A percentile compares a stretch with the other conserved stretches of the same genome.
Conservation (phyloP, 2,888 invertebrate genomes). For the Meteorus colon region DNA sequence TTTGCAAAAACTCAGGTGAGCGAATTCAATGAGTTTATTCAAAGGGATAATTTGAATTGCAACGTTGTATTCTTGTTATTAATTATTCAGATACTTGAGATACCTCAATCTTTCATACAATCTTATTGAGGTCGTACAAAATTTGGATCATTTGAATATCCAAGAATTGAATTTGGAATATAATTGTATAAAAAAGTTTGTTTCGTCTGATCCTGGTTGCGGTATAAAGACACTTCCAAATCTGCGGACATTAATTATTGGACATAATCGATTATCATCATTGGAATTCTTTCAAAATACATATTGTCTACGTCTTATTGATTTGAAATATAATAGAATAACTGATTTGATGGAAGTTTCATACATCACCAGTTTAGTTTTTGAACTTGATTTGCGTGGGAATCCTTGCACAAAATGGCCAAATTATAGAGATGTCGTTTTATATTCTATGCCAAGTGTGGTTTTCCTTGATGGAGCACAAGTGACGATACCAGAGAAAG, state of each 20-base stretch:
- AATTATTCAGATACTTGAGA: slow-evolving; percentile 74
- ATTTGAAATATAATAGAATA: slow-evolving; percentile 68
- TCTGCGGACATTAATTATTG: slow-evolving; percentile 75
- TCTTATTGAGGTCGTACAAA: slow-evolving; percentile 76
- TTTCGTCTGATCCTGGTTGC: slow-evolving; percentile 66
- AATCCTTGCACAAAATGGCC: slow-evolving; percentile 68
- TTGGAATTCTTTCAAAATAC: slow-evolving; percentile 72
- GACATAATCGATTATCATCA: slow-evolving; percentile 75
- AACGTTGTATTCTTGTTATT: background rate
- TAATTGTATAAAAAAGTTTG: slow-evolving; percentile 75
- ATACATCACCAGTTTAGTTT: slow-evolving; percentile 63
- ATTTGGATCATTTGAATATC: slow-evolving; percentile 76
- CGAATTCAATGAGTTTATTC: slow-evolving; percentile 31
- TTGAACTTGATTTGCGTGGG: slow-evolving; percentile 67
- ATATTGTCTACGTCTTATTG: slow-evolving; percentile 66
- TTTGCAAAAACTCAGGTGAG: slow-evolving; percentile 75
- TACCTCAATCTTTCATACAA: slow-evolving; percentile 78
- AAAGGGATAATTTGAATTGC: background rate
- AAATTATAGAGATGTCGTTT: slow-evolving; percentile 67
- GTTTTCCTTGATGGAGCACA: slow-evolving; percentile 67
- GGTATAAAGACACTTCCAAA: slow-evolving; percentile 76
- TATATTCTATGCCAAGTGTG: slow-evolving; percentile 67
- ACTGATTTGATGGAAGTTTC: slow-evolving; percentile 68
- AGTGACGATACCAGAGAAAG: slow-evolving; percentile 66
- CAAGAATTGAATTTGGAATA: slow-evolving; percentile 76